Conservation (phyloP, 2,113 vertebrate genomes). For the Ciconia stormi region DNA sequence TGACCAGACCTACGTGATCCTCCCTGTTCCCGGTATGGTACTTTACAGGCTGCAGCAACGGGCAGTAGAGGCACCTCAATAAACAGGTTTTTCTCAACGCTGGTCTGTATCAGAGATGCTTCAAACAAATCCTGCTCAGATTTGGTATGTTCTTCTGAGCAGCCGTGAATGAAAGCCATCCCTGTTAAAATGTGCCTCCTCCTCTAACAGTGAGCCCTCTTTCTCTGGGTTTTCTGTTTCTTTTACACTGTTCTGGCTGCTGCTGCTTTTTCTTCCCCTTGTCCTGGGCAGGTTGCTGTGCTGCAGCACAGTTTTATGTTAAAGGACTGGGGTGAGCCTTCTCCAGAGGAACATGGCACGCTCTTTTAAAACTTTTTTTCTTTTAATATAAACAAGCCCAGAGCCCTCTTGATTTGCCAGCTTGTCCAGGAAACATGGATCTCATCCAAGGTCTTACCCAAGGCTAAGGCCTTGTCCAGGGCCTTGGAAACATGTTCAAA, state of each 20-base stretch:
- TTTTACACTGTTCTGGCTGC: not conserved
- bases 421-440: not conserved
- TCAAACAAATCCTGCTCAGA: not conserved
- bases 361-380: not conserved
- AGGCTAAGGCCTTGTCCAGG: not conserved
- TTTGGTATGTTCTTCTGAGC: not conserved
- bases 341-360: not conserved
- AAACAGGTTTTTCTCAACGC: not conserved
- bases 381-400: not conserved
- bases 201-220: fast-evolving
- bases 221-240: not conserved
- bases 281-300: not conserved
- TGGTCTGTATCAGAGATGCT: not conserved
- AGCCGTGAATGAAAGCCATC: fast-evolving
- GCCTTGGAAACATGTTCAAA: not conserved
- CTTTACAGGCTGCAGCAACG: not conserved
- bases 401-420: not conserved
- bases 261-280: not conserved
- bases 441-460: not conserved
- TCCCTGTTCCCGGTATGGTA: not conserved
- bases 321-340: not conserved
- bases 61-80: not conserved
- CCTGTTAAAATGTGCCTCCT: not conserved
- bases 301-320: not conserved
- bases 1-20: not conserved